A percentile compares a stretch with the other conserved stretches of the same genome.
Evolutionary conservation across 2,888 invertebrate species (phyloP).

Genomic region (Vandiemenella viatica): DNA sequence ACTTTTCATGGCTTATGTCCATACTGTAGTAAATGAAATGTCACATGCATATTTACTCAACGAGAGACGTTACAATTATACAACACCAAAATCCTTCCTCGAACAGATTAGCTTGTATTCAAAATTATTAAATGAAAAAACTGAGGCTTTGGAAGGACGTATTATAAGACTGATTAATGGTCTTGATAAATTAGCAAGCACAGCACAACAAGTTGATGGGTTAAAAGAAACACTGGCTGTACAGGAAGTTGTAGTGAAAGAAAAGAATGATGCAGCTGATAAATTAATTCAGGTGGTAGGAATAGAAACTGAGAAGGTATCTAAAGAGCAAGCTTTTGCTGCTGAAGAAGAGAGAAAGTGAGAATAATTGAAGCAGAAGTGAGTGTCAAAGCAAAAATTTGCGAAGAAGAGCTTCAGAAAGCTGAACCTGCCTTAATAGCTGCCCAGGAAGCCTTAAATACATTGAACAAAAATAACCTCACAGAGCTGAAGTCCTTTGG

Average conservation of each 20-base stretch:
- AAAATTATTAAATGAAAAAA: constrained; percentile 8
- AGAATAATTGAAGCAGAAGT: constrained; percentile 80
- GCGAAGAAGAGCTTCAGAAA: constrained; percentile 75
- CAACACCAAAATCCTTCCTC: constrained; percentile 89
- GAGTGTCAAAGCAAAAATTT: constrained; percentile 65
- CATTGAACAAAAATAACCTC: constrained; percentile 81
- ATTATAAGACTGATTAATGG: constrained; percentile 74
- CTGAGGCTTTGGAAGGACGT: constrained; percentile 29
- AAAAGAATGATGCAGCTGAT: constrained; percentile 82
- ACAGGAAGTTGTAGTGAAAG: constrained; percentile 69
- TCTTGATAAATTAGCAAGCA: constrained; percentile 69
- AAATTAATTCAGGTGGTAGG: constrained; percentile 73
- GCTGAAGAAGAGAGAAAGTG: constrained; percentile 81
- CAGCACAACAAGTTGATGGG: constrained; percentile 71
- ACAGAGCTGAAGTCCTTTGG: constrained; percentile 91
- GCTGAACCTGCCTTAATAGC: constrained; percentile 84
- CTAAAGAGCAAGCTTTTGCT: constrained; percentile 26
- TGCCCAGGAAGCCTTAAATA: constrained; percentile 81
- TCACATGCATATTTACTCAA: constrained; percentile 68
- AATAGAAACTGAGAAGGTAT: constrained; percentile 75
- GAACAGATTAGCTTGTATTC: constrained; percentile 76
- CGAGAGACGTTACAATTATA: constrained; percentile 85
- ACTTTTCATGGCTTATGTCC: constrained; percentile 80
- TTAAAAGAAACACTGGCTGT: constrained; percentile 59
- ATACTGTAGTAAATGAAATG: constrained; percentile 73